Base-by-base conservation (phyloP, 2,113 vertebrate genomes). In the Callipepla squamata region DNA sequence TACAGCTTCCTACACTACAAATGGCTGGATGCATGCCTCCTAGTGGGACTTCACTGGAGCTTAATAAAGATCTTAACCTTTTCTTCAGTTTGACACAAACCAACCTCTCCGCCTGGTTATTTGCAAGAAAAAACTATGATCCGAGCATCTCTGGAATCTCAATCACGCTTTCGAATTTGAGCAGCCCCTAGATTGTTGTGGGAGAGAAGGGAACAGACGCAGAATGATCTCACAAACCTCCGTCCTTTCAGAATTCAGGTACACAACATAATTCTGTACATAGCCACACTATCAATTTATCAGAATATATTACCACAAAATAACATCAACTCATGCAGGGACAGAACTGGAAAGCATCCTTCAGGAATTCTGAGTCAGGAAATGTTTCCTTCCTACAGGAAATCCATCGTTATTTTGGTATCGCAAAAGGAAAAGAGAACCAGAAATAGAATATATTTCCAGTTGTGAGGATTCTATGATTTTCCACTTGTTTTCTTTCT, bases 401-500 rank as follows among this genome's bases (percentile, higher is more conserved):
- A 91, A 89, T 40, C 30, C 78, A 58, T 4, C 11, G 12, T 30
- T 87, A 90, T 67, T 95, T 80, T 85, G 47, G 65, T 80, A 87
- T 50, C 3, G 1, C 16, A 75, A 91, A 87, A 77, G 32, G 42
- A 87, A 77, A 80, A 88, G n/a, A 21, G 63, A 28, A 61, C 70
- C 32, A 89, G 72, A 87, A 87, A 92, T 45, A 94, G 69, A 89
- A 74, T 34, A 10, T 15, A 50, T 77, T 63, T 90, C 57, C 36
- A 50, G 73, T 63, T 91, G 40, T 73, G 30, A 91, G 22, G 18
- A 28, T 53, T 30, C 51, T 28, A 17, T 17, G 26, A 28, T 73
- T 69, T 84, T 62, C 42, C 26, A 66, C 20, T 59, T 84, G 2
- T 2, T 77, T 76, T 58, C 62, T 19, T 14, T 6, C 30, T 42